Percentiles rank a stretch among this genome's conserved stretches.
These are phyloP conservation scores for Frankliniella intonsa DNA, from an alignment of 2,888 invertebrate species.

Conservation along the genomic window DNA sequence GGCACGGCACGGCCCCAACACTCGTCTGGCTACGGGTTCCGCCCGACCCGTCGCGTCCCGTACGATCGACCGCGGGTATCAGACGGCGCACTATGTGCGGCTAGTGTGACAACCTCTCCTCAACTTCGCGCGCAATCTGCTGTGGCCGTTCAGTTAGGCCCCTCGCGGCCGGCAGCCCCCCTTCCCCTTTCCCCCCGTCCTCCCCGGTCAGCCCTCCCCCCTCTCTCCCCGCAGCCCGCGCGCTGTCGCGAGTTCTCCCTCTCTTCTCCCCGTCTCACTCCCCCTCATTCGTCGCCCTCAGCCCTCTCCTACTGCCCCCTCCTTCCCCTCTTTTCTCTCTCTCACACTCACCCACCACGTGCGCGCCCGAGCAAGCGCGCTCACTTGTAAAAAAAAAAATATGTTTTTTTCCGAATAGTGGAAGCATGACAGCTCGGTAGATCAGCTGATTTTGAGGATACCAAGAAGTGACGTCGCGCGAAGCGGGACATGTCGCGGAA, in stretches of 20 bases:
- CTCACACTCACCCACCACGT: neutral
- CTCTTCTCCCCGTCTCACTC: too few relatives aligned
- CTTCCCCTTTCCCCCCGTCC: neutral
- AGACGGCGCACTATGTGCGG: neutral
- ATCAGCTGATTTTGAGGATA: conserved; percentile 6
- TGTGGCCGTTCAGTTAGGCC: neutral
- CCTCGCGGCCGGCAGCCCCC: neutral
- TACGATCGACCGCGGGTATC: too few relatives aligned
- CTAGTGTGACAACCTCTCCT: conserved; percentile 22
- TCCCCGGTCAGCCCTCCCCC: neutral
- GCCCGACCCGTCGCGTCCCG: too few relatives aligned
- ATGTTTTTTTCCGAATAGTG: too few relatives aligned
- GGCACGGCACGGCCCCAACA: neutral
- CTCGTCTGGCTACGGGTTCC: too few relatives aligned
- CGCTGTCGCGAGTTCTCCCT: too few relatives aligned
- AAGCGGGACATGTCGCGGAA: neutral
- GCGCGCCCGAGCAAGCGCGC: neutral
- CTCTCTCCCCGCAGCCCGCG: neutral
- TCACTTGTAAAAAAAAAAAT: neutral
- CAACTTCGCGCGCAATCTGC: conserved; percentile 19
- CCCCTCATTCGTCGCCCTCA: too few relatives aligned
- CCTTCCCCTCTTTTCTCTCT: too few relatives aligned
- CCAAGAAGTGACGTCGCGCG: neutral
- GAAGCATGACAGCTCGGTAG: neutral
- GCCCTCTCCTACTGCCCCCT: neutral